These are phyloP conservation scores for Dysdera silvatica DNA, from an alignment of 1,140 invertebrate species.

Conservation along the genomic window DNA sequence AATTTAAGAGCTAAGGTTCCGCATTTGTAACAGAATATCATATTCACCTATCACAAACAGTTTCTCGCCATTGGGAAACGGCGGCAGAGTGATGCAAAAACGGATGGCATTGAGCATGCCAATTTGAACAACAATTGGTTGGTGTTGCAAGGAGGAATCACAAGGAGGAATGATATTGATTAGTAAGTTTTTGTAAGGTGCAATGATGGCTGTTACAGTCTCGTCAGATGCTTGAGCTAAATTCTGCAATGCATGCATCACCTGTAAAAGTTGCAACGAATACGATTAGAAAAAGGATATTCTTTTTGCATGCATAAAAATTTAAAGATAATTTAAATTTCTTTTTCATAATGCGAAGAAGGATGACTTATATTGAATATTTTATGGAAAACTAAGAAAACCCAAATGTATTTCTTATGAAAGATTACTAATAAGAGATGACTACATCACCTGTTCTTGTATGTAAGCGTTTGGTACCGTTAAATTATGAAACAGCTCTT, in stretches of 20 bases:
- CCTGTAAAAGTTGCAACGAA: conserved; percentile 45
- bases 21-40: conserved; percentile 74
- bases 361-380: too few relatives aligned
- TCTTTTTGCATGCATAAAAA: too few relatives aligned
- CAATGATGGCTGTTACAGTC: conserved; percentile 85
- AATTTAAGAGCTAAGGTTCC: too few relatives aligned
- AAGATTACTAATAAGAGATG: too few relatives aligned
- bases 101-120: conserved; percentile 95
- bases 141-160: conserved; percentile 85
- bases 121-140: conserved; percentile 91
- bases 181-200: conserved; percentile 85
- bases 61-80: conserved; percentile 85
- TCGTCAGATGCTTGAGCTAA: conserved; percentile 75
- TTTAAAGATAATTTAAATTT: neutral
- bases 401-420: too few relatives aligned
- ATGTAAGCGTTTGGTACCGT: conserved; percentile 88
- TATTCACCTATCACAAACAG: conserved; percentile 76
- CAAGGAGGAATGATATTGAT: conserved; percentile 92
- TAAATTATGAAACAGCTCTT: conserved; percentile 84
- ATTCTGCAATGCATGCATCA: conserved; percentile 76
- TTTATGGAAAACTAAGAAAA: too few relatives aligned
- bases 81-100: conserved; percentile 83
- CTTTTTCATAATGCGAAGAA: too few relatives aligned
- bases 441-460: conserved; percentile 63
- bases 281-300: too few relatives aligned